Percentiles rank a stretch among this genome's conserved stretches.
These are phyloP conservation scores for Nomada flava DNA, from an alignment of 2,888 invertebrate genomes.

Conservation along the genomic window DNA sequence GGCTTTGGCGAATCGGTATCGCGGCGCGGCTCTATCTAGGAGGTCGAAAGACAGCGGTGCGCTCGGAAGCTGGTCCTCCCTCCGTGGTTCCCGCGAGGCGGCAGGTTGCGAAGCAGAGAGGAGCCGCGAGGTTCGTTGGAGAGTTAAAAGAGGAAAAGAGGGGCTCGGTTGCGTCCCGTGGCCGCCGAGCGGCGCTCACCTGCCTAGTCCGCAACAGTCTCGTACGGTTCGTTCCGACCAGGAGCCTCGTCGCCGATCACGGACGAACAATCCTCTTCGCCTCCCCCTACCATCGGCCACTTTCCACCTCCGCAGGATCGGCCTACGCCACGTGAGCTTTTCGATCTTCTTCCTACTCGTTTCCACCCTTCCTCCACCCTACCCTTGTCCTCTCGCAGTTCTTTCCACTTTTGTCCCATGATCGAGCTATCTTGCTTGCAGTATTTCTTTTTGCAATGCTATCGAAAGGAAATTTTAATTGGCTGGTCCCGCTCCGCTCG, in stretches of 20 bases:
- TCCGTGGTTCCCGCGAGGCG: slow-evolving; percentile 43
- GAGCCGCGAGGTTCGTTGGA: slow-evolving; percentile 53
- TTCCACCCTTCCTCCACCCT: slow-evolving; percentile 20
- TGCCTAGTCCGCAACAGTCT: slow-evolving; percentile 74
- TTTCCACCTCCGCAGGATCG: slow-evolving; percentile 63
- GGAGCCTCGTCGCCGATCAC: slow-evolving; percentile 71
- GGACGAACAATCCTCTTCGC: slow-evolving; percentile 54
- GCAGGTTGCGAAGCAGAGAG: slow-evolving; percentile 59
- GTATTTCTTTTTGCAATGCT: not conserved
- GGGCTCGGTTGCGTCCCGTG: slow-evolving; percentile 71
- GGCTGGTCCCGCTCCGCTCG: too few species aligned
- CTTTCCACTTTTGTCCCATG: not conserved
- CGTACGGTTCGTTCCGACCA: slow-evolving; percentile 70
- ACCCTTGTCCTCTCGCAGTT: not conserved
- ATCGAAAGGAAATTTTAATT: not conserved
- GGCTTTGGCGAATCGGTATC: not conserved
- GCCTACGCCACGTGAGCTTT: slow-evolving; percentile 50
- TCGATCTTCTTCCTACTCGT: slow-evolving; percentile 50
- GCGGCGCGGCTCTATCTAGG: not conserved
- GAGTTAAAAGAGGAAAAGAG: slow-evolving; percentile 74
- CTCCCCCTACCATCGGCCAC: slow-evolving; percentile 54
- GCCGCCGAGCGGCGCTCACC: slow-evolving; percentile 78
- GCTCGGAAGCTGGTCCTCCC: slow-evolving; percentile 44
- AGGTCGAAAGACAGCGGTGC: slow-evolving; percentile 29
- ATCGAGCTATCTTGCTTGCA: not conserved